Conservation (phyloP, 2,888 invertebrate species). For the Polylopha cassiicola region DNA sequence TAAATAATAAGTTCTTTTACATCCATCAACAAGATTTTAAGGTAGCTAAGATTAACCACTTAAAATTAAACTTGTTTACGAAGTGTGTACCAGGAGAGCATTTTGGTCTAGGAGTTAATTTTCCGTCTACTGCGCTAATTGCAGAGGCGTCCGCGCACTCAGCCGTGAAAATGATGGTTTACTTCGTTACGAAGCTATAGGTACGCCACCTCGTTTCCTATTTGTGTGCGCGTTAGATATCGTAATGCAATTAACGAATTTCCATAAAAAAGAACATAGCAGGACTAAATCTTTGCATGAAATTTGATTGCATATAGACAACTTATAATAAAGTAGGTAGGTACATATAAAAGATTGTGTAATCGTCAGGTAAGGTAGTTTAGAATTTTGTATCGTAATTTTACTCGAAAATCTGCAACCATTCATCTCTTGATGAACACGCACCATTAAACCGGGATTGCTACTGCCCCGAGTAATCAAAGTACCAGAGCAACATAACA, state of each 20-base stretch:
- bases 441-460: slow-evolving; percentile 18
- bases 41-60: too few relatives aligned
- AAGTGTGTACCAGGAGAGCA: slow-evolving; percentile 14
- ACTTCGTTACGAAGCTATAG: slow-evolving; percentile 14
- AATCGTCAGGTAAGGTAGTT: too few relatives aligned
- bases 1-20: too few relatives aligned
- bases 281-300: too few relatives aligned
- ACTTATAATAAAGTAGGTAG: too few relatives aligned
- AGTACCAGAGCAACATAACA: slow-evolving; percentile 34
- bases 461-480: not conserved
- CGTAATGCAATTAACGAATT: too few relatives aligned
- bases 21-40: too few relatives aligned
- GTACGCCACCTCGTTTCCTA: slow-evolving; percentile 9
- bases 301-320: too few relatives aligned
- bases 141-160: slow-evolving; percentile 22
- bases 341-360: too few relatives aligned
- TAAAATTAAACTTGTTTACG: not conserved
- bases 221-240: slow-evolving; percentile 7
- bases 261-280: too few relatives aligned
- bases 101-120: slow-evolving; percentile 22
- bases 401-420: too few relatives aligned
- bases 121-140: slow-evolving; percentile 26
- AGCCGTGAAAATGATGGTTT: slow-evolving; percentile 20
- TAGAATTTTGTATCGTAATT: too few relatives aligned
- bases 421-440: slow-evolving; percentile 1